Evolutionary conservation across 2,113 vertebrate species (phyloP).

Genomic region (Fukomys damarensis): DNA sequence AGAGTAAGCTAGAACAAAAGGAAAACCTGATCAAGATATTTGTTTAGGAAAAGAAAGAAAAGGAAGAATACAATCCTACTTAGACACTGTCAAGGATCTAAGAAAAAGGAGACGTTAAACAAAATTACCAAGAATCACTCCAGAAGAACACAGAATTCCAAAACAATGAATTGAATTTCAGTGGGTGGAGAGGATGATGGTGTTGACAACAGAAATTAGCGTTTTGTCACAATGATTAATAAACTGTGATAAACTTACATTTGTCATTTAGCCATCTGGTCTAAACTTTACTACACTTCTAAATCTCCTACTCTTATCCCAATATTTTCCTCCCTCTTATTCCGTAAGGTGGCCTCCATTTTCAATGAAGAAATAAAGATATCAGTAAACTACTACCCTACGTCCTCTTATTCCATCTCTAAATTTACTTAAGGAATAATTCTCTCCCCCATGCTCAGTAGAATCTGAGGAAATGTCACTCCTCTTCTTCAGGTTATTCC

Average conservation of each 20-base stretch:
- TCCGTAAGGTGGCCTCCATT: neutral
- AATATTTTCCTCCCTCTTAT: neutral
- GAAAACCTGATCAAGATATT: neutral
- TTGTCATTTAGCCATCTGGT: neutral
- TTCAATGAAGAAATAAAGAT: slow-evolving; percentile 25
- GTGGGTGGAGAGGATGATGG: neutral
- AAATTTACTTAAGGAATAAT: neutral
- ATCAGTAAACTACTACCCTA: neutral
- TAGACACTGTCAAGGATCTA: neutral
- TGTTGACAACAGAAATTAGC: neutral
- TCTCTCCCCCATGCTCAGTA: neutral
- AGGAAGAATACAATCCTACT: neutral
- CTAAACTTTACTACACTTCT: neutral
- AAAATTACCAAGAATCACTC: neutral
- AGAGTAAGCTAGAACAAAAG: neutral
- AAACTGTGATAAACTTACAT: neutral
- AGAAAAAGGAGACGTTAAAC: neutral
- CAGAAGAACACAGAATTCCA: slow-evolving; percentile 9
- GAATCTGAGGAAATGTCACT: neutral
- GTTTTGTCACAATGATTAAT: neutral
- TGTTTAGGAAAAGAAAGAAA: neutral
- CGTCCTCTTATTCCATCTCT: neutral
- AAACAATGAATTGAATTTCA: neutral
- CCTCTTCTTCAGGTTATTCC: neutral
- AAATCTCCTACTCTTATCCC: neutral